These are phyloP conservation scores for Eulithis prunata DNA, from an alignment of 2,888 invertebrate genomes.

Conservation along the genomic window DNA sequence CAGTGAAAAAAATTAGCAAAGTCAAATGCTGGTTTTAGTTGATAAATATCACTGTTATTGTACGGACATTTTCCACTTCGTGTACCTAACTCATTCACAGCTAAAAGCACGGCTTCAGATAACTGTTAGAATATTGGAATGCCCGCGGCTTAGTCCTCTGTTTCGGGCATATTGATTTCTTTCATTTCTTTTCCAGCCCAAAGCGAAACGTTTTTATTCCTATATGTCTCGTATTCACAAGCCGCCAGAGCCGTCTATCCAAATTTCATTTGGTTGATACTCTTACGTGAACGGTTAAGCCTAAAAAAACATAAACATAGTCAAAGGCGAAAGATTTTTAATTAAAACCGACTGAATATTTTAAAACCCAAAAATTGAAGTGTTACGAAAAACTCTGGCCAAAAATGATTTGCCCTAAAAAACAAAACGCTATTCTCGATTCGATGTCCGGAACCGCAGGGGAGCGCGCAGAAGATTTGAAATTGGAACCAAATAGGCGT, in stretches of 20 bases:
- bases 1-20: not conserved
- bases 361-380: conserved; percentile 6
- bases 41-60: not conserved
- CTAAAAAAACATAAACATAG: conserved; percentile 42
- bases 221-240: conserved; percentile 66
- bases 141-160: conserved; percentile 53
- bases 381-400: conserved; percentile 30
- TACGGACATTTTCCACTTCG: conserved; percentile 8
- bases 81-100: conserved; percentile 3
- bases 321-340: conserved; percentile 34
- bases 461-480: conserved; percentile 84
- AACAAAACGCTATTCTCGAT: conserved; percentile 77
- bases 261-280: conserved; percentile 73
- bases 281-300: conserved; percentile 59
- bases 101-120: conserved; percentile 25
- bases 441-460: conserved; percentile 78
- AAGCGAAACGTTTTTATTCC: conserved; percentile 66
- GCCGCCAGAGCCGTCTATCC: conserved; percentile 52
- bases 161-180: conserved; percentile 68
- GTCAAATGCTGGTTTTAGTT: too few species aligned
- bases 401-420: conserved; percentile 49
- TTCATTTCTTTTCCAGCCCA: conserved; percentile 70
- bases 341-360: conserved; percentile 29
- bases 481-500: conserved; percentile 87
- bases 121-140: conserved; percentile 30